Percentiles rank a stretch among this genome's conserved stretches.
These are phyloP conservation scores for Drymonia ruficornis DNA, from an alignment of 2,888 invertebrate species.

Conservation along the genomic window DNA sequence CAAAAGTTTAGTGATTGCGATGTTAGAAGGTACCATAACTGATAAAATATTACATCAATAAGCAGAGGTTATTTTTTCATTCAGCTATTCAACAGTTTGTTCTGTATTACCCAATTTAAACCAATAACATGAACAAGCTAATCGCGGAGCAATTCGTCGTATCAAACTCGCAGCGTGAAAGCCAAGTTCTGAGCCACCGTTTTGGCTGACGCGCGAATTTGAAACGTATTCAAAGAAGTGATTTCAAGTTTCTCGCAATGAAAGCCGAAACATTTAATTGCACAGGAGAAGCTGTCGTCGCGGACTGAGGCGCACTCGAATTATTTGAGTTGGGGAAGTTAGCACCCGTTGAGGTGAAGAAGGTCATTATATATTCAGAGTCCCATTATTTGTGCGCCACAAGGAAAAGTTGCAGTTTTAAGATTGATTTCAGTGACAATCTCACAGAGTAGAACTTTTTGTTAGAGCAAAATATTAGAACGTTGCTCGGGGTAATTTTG, in stretches of 20 bases:
- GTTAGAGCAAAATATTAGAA: constrained; percentile 45
- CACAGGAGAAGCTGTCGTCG: constrained; percentile 49
- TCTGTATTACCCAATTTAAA: no score
- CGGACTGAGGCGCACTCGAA: constrained; percentile 52
- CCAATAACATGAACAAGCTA: constrained; percentile 13
- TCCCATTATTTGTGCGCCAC: constrained; percentile 57
- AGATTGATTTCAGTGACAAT: constrained; percentile 59
- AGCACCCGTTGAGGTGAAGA: constrained; percentile 54
- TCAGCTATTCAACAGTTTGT: no score
- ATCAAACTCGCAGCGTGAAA: constrained; percentile 26
- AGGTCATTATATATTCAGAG: constrained; percentile 66
- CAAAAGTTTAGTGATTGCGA: no score
- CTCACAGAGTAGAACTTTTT: constrained; percentile 47
- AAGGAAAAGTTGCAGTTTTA: constrained; percentile 48
- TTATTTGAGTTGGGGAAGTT: constrained; percentile 57
- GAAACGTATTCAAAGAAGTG: constrained; percentile 56
- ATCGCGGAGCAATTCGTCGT: constrained; percentile 17
- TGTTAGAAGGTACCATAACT: no score
- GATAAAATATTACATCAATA: no score
- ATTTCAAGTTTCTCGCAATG: constrained; percentile 63
- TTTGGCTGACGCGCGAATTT: constrained; percentile 41
- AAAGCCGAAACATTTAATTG: constrained; percentile 70
- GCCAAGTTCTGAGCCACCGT: constrained; percentile 23
- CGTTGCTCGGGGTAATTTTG: not conserved
- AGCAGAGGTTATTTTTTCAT: no score